Percentiles rank a stretch among this genome's conserved stretches.
These are phyloP conservation scores for Caenorhabditis tropicalis DNA, from an alignment of 1,140 invertebrate species.

Conservation along the genomic window DNA sequence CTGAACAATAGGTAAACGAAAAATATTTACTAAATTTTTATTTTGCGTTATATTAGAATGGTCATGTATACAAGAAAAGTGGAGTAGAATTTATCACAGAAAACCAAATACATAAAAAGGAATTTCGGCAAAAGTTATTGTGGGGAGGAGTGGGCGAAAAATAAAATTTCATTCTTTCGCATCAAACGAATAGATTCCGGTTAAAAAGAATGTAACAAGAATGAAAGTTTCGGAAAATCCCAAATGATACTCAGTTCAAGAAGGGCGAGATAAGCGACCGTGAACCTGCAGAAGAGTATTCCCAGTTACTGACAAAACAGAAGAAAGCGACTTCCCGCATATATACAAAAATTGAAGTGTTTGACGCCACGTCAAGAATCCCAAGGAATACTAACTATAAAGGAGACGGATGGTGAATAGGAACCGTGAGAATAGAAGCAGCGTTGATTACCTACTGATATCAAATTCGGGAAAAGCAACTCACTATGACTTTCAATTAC, in stretches of 20 bases:
- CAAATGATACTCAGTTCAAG: not conserved
- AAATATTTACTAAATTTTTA: not conserved
- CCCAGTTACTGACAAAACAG: not conserved
- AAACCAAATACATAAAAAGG: slow-evolving; percentile 1
- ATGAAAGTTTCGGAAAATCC: not conserved
- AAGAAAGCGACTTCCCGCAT: not conserved
- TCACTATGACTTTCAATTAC: too few species aligned
- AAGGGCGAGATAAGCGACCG: not conserved
- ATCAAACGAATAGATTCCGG: not conserved
- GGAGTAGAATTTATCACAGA: slow-evolving; percentile 7
- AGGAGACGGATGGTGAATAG: not conserved
- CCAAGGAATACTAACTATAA: not conserved
- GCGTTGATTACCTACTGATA: too few species aligned
- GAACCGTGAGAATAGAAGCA: too few species aligned
- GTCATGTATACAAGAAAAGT: not conserved
- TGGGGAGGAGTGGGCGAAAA: not conserved
- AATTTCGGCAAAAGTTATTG: not conserved
- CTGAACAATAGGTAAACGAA: not conserved
- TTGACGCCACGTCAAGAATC: not conserved
- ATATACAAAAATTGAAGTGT: not conserved
- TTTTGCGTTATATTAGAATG: not conserved
- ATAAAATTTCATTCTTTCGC: not conserved
- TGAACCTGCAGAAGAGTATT: not conserved
- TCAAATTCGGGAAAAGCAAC: too few species aligned
- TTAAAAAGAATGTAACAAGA: not conserved